Evolutionary conservation across 2,888 invertebrate species (phyloP).

Genomic region (Capitulum mitella): DNA sequence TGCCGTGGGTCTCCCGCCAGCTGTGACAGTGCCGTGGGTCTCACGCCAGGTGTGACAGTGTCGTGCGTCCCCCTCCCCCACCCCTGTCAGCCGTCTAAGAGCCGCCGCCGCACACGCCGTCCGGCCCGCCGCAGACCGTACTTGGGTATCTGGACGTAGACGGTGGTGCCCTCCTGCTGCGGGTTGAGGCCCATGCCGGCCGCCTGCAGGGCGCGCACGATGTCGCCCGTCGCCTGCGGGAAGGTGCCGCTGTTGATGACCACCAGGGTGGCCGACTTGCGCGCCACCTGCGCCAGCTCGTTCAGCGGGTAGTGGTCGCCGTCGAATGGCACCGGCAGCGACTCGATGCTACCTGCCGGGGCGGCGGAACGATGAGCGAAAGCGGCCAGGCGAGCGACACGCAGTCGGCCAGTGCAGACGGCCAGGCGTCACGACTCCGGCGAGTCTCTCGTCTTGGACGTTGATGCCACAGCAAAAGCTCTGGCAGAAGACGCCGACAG

Average conservation of each 20-base stretch:
- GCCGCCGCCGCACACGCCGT: too few species aligned
- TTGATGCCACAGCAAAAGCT: not conserved
- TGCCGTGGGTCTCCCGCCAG: too few species aligned
- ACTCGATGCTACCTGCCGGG: conserved; percentile 54
- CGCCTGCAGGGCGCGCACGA: conserved; percentile 62
- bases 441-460: too few species aligned
- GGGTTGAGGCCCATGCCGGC: conserved; percentile 89
- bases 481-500: too few species aligned
- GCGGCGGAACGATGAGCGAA: not conserved
- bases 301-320: conserved; percentile 73
- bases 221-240: conserved; percentile 72
- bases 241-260: conserved; percentile 74
- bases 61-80: not conserved
- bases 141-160: conserved; percentile 84
- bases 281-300: conserved; percentile 76
- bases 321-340: conserved; percentile 63
- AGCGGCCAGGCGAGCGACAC: not conserved
- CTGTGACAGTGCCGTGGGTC: too few species aligned
- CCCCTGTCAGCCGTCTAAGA: too few species aligned
- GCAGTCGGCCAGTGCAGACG: not conserved
- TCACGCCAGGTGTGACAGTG: too few species aligned
- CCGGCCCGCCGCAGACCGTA: too few species aligned
- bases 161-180: conserved; percentile 85
- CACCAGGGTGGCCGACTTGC: conserved; percentile 78
- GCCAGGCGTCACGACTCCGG: not conserved